A percentile compares a stretch with the other conserved stretches of the same genome.
Conservation (phyloP, 2,113 vertebrate species). For the Pelecanoides urinatrix region DNA sequence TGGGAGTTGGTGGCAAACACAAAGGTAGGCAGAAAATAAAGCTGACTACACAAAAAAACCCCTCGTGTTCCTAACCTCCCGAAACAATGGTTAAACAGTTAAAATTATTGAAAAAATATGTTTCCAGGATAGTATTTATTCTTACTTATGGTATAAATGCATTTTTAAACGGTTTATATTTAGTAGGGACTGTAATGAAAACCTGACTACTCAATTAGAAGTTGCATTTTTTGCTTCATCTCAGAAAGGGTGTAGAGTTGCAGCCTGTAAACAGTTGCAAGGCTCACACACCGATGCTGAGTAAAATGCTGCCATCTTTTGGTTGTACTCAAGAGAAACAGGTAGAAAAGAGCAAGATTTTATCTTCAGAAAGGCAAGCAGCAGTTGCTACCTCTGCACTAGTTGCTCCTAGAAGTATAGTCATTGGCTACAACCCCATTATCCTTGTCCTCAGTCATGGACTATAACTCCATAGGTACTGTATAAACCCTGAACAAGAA, state of each 20-base stretch:
- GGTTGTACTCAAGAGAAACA: not conserved
- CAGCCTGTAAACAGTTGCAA: not conserved
- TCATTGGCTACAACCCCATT: rapidly evolving
- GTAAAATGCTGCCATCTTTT: constrained; percentile 62
- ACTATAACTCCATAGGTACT: not conserved
- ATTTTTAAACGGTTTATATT: not conserved
- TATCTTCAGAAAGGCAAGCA: not conserved
- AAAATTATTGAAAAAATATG: not conserved
- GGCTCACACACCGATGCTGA: not conserved
- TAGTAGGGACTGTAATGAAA: not conserved
- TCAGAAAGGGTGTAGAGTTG: not conserved
- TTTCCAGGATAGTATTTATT: not conserved
- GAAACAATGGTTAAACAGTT: not conserved
- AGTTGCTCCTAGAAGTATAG: not conserved
- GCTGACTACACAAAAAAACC: not conserved
- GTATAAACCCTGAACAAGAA: not conserved
- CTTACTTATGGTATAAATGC: not conserved
- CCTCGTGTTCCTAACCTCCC: not conserved
- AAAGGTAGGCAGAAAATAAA: not conserved
- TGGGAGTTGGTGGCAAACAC: not conserved
- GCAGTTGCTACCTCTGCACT: not conserved
- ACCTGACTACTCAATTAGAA: not conserved
- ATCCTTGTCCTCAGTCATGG: not conserved
- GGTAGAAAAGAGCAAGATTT: not conserved
- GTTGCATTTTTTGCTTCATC: not conserved